phyloP scores from a whole-genome alignment of 2,113 vertebrate species.

The Smithornis capensis region DNA sequence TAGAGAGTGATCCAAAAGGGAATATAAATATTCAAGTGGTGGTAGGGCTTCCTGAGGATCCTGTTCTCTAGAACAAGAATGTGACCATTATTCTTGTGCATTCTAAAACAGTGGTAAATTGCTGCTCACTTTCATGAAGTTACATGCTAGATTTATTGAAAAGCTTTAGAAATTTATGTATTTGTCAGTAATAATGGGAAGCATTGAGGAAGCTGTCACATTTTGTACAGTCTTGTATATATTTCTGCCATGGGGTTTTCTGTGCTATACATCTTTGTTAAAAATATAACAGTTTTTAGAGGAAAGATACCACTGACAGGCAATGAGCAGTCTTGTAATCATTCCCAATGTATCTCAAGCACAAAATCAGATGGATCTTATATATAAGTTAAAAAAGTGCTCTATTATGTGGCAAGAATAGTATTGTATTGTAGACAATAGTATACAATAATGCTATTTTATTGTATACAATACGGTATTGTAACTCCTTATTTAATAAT shows the following conservation, averaged over 20 bases:
- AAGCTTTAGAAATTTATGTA: background rate
- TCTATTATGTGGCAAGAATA: background rate
- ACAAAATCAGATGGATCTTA: background rate
- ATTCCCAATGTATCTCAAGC: background rate
- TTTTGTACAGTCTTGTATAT: background rate
- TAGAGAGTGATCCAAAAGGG: background rate
- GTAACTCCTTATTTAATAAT: background rate
- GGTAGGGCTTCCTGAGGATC: background rate
- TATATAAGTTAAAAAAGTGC: background rate
- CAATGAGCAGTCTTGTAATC: background rate
- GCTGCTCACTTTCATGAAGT: background rate
- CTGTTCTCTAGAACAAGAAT: background rate
- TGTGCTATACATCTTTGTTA: background rate
- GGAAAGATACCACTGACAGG: background rate
- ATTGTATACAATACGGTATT: background rate
- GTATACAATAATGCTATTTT: no score
- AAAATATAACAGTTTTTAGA: background rate
- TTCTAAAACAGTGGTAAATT: background rate
- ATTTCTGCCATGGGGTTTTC: background rate
- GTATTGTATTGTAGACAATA: background rate
- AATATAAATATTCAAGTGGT: background rate
- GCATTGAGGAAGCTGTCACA: background rate
- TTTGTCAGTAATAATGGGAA: background rate
- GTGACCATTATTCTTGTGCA: background rate
- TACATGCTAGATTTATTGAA: background rate